Percentiles rank a stretch among this genome's conserved stretches.
These are phyloP conservation scores for Platycnemis pennipes DNA, from an alignment of 2,888 invertebrate species.

Conservation along the genomic window DNA sequence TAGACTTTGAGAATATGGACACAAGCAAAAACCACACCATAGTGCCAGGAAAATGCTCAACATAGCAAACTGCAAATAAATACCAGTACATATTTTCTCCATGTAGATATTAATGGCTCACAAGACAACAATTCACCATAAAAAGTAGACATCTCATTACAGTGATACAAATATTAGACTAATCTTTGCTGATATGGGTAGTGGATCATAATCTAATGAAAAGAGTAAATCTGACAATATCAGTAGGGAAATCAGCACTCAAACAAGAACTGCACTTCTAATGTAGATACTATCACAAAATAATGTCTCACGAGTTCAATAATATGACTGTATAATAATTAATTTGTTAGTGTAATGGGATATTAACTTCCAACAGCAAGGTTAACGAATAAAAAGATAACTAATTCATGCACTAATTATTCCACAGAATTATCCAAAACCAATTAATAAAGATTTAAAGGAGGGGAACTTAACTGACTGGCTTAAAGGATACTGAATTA, in stretches of 20 bases:
- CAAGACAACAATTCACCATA: background rate
- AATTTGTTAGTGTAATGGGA: background rate
- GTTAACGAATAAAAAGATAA: background rate
- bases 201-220: background rate
- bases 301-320: background rate
- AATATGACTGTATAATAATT: background rate
- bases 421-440: background rate
- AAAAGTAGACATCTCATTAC: background rate
- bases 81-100: background rate
- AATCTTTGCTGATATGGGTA: background rate
- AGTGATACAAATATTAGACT: background rate
- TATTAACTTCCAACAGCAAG: background rate
- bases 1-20: background rate
- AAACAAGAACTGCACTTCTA: background rate
- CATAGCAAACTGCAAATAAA: background rate
- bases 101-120: background rate
- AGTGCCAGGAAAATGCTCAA: background rate
- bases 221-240: background rate
- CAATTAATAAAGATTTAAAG: background rate
- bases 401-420: background rate
- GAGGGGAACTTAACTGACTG: no score
- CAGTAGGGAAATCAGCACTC: background rate
- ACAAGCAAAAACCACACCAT: constrained; percentile 5
- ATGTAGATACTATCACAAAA: background rate
- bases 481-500: no score